Evolutionary conservation across 2,797 vertebrate genomes (phyloP), one percentile per base, ranked within the genome.

Genomic region (Notolabrus celidotus): DNA sequence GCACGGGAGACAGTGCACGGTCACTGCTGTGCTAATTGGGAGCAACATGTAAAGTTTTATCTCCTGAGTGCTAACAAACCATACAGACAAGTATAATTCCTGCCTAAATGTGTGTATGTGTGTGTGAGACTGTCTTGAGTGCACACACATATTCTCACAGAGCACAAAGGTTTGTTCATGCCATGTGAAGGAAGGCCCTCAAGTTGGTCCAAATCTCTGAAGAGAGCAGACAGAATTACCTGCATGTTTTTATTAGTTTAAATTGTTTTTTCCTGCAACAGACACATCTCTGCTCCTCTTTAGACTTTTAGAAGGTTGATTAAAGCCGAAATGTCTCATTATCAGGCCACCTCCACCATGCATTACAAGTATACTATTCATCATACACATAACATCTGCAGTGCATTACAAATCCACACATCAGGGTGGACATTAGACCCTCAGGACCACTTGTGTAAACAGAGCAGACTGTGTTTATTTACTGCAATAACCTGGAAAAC

Each of bases 21-120:
- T 97, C 96, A 97, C 95, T 96, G 95, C 96, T 96, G 96, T 96
- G 96, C 96, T 99, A 99, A 99, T 99, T 99, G 98, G 97, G 96
- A 98, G 97, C 97, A 98, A 97, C 96, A 96, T 97, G 97, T 97
- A 98, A 96, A 98, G 96, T 99, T 99, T 98, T 99, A 98, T 99
- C 97, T 98, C 93, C 94, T 92, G 94, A 96, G 96, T 96, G 95
- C 95, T 96, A 98, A 98, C 97, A 97, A 98, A 97, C 96, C 95
- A 93, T 96, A 95, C 95, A 96, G 96, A 97, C 96, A 96, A 95
- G 85, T 80, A 74, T 83, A 89, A 89, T 91, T 91, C 87, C 69
- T 68, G 27, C 25, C 25, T 15, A 31, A 71, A 67, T 46, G 69
- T 46, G 47, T 47, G 46, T 54, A 55, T 45, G 33, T 23, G 70